These are phyloP conservation scores for Actinia tenebrosa DNA, from an alignment of 64 coral and sea anemone species.

Conservation along the genomic window DNA sequence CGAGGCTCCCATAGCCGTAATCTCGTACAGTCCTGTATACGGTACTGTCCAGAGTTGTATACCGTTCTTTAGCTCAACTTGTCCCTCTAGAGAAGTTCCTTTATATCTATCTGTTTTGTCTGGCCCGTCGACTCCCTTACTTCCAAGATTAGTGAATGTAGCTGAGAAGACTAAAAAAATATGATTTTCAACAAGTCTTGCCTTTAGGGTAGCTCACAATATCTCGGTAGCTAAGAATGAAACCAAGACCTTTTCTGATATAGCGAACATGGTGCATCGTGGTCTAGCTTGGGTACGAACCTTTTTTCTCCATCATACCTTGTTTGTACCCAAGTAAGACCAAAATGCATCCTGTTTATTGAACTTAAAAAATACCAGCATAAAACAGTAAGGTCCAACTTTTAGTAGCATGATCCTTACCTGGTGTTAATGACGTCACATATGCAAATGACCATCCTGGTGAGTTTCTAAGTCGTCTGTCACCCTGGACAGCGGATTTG, in stretches of 20 bases:
- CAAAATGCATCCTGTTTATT: neutral
- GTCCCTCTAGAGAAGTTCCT: constrained; percentile 50
- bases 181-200: neutral
- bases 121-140: constrained; percentile 23
- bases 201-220: neutral
- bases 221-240: too few species aligned
- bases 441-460: constrained; percentile 28
- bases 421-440: neutral
- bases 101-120: constrained; percentile 27
- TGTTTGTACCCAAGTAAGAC: too few species aligned
- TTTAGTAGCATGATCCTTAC: neutral
- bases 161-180: neutral
- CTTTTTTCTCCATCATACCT: too few species aligned
- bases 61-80: constrained; percentile 40
- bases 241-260: too few species aligned
- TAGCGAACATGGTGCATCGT: too few species aligned
- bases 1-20: constrained; percentile 65
- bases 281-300: too few species aligned
- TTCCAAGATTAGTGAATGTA: constrained; percentile 59
- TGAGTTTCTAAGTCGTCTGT: neutral
- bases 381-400: too few species aligned
- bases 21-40: constrained; percentile 46
- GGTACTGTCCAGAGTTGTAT: constrained; percentile 76
- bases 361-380: neutral
- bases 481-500: neutral